These are phyloP conservation scores for Dugesia japonica DNA, from an alignment of 2,888 invertebrate species.

Conservation along the genomic window DNA sequence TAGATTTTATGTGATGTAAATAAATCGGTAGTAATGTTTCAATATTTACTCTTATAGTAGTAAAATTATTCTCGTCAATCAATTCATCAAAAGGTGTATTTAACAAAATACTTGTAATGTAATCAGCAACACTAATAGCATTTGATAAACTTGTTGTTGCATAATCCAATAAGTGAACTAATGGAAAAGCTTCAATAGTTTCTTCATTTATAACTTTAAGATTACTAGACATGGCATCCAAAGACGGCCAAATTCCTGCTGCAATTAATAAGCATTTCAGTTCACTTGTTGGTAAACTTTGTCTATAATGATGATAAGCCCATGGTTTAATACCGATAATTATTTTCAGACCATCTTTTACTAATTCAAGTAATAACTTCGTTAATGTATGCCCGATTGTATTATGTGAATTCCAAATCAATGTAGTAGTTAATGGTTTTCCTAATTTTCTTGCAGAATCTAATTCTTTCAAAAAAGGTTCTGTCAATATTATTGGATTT, in stretches of 20 bases:
- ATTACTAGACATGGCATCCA: background rate
- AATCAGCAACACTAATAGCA: background rate
- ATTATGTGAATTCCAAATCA: background rate
- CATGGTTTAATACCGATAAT: background rate
- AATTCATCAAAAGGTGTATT: background rate
- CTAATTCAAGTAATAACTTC: background rate
- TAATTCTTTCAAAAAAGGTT: background rate
- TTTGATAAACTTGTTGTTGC: background rate
- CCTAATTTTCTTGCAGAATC: background rate
- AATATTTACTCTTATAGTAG: background rate
- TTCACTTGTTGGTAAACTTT: background rate
- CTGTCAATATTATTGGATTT: background rate
- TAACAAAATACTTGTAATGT: background rate
- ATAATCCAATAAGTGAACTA: background rate
- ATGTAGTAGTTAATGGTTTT: background rate
- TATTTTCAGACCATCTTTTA: background rate
- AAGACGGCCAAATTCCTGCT: background rate
- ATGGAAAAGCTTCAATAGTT: background rate
- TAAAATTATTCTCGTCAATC: background rate
- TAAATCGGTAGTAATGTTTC: background rate
- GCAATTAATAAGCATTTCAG: background rate
- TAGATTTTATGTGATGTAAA: constrained; percentile 1
- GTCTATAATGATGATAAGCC: background rate
- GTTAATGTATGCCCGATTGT: background rate
- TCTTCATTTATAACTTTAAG: background rate